Conservation (phyloP, 1,140 invertebrate species). For the Macrobrachium nipponense region DNA sequence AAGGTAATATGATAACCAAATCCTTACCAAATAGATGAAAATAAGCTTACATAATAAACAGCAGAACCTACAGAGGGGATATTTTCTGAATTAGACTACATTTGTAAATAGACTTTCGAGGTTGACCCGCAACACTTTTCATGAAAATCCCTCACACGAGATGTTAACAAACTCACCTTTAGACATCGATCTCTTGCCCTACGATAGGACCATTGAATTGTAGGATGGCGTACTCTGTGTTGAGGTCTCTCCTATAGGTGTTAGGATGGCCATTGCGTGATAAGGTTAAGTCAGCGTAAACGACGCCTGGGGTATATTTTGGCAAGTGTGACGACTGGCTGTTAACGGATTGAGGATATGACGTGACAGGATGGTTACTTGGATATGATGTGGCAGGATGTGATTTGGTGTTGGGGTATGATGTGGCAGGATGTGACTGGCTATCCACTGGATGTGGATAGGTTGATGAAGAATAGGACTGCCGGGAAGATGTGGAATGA, state of each 20-base stretch:
- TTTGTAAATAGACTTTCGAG: too few species aligned
- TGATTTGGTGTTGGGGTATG: slow-evolving; percentile 48
- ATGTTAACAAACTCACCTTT: slow-evolving; percentile 65
- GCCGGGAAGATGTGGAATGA: slow-evolving; percentile 31
- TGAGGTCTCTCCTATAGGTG: slow-evolving; percentile 54
- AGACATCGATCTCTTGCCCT: slow-evolving; percentile 82
- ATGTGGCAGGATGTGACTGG: slow-evolving; percentile 57
- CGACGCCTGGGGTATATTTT: slow-evolving; percentile 64
- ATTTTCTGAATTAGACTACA: too few species aligned
- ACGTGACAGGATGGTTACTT: slow-evolving; percentile 30
- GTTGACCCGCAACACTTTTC: background rate
- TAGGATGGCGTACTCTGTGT: slow-evolving; percentile 80
- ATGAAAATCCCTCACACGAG: background rate
- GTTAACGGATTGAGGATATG: slow-evolving; percentile 53
- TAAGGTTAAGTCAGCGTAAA: slow-evolving; percentile 67
- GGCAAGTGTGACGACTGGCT: slow-evolving; percentile 52
- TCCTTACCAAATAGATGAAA: background rate
- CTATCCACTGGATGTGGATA: slow-evolving; percentile 50
- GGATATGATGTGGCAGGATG: slow-evolving; percentile 54
- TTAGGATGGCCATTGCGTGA: slow-evolving; percentile 62
- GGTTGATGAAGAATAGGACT: slow-evolving; percentile 55
- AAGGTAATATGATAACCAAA: background rate
- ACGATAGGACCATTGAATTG: slow-evolving; percentile 79
- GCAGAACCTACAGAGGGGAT: too few species aligned
- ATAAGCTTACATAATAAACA: background rate